Conservation (phyloP, 2,113 vertebrate genomes). For the Clinocottus analis region DNA sequence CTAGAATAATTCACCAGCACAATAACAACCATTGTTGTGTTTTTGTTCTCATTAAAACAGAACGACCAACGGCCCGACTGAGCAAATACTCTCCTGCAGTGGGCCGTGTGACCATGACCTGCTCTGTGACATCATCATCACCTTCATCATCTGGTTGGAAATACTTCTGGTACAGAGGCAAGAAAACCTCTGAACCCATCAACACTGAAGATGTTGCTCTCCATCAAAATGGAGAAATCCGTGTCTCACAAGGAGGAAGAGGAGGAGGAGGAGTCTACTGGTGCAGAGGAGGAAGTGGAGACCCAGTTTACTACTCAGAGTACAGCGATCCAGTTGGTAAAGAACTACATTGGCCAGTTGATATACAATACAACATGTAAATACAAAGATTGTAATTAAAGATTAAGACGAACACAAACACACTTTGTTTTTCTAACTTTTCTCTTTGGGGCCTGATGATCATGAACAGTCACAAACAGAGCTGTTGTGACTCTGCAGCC, state of each 20-base stretch:
- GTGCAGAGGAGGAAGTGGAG: conserved; percentile 43
- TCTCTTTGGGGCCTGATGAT: background rate
- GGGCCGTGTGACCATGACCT: conserved; percentile 18
- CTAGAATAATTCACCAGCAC: background rate
- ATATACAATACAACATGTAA: background rate
- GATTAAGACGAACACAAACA: background rate
- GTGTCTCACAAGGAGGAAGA: background rate
- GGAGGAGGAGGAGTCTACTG: conserved; percentile 22
- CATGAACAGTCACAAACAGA: conserved; percentile 3
- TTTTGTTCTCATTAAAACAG: background rate
- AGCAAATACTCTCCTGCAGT: background rate
- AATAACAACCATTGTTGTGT: background rate
- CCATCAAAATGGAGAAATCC: background rate
- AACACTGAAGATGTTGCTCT: background rate
- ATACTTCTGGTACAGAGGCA: conserved; percentile 18
- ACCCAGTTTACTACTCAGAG: conserved; percentile 6
- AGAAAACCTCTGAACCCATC: background rate
- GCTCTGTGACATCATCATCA: background rate
- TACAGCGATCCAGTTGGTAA: conserved; percentile 2
- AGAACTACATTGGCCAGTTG: background rate
- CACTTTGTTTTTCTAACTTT: background rate
- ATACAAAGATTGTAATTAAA: background rate
- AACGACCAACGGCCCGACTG: background rate
- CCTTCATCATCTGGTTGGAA: conserved; percentile 25
- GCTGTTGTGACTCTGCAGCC: conserved; percentile 14